phyloP scores from a whole-genome alignment of 2,797 vertebrate genomes.

The Decapterus maruadsi region DNA sequence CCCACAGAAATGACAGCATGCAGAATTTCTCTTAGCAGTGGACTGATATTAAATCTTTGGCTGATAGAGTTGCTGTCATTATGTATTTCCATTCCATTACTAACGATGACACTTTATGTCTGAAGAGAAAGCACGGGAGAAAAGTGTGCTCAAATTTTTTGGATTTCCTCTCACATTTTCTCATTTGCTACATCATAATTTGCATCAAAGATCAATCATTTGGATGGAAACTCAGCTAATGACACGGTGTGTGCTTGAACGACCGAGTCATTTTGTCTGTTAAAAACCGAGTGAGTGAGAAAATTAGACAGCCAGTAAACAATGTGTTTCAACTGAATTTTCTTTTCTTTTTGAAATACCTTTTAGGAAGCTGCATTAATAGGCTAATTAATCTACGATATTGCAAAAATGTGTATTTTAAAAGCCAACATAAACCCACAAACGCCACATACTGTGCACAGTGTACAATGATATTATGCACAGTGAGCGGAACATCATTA shows the following conservation, averaged over 20 bases:
- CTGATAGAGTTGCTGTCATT: constrained; percentile 25
- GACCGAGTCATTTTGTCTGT: constrained; percentile 15
- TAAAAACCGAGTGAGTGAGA: background rate
- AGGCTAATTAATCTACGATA: background rate
- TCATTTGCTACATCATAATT: constrained; percentile 19
- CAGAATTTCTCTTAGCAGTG: constrained; percentile 27
- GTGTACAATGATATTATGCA: background rate
- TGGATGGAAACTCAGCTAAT: constrained; percentile 7
- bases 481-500: background rate
- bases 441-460: background rate
- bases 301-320: background rate
- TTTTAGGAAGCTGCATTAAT: background rate
- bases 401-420: background rate
- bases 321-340: background rate
- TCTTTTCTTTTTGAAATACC: background rate
- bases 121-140: constrained; percentile 8
- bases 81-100: constrained; percentile 28
- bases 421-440: background rate
- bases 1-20: constrained; percentile 33
- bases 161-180: constrained; percentile 3
- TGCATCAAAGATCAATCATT: constrained; percentile 11
- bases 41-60: constrained; percentile 46
- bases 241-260: constrained; percentile 5
- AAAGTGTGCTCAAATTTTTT: background rate
- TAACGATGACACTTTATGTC: constrained; percentile 19